phyloP scores from a whole-genome alignment of 1,140 invertebrate genomes.

The Cardiocondyla obscurior region DNA sequence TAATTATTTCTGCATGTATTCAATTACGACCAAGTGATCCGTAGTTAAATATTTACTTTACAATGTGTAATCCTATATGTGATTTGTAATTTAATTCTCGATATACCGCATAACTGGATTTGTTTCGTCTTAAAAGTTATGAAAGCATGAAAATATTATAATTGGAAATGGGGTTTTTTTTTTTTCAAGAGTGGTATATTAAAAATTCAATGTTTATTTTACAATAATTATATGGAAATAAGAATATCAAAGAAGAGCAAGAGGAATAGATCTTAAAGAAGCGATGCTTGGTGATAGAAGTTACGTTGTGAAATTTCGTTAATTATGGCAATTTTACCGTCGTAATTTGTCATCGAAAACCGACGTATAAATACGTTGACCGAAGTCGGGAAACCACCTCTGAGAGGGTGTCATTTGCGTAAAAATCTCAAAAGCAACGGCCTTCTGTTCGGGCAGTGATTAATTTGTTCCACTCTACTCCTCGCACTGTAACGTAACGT shows the following conservation, averaged over 20 bases:
- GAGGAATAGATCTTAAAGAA: neutral
- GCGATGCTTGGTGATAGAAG: neutral
- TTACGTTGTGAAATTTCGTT: conserved; percentile 34
- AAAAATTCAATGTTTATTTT: neutral
- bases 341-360: conserved; percentile 50
- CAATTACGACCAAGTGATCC: conserved; percentile 44
- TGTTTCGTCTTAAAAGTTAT: neutral
- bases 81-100: conserved; percentile 26
- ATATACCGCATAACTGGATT: too few species aligned
- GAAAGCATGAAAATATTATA: neutral
- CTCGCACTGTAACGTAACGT: conserved; percentile 6
- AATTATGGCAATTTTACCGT: neutral
- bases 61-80: conserved; percentile 7
- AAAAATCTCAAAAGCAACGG: conserved; percentile 48
- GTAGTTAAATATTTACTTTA: conserved; percentile 42
- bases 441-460: conserved; percentile 25
- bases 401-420: conserved; percentile 18
- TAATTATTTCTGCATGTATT: conserved; percentile 42
- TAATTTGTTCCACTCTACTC: conserved; percentile 27
- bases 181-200: neutral
- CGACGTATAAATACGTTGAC: conserved; percentile 42
- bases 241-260: neutral
- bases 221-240: neutral
- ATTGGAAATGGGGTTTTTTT: neutral
- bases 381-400: neutral